Conservation (phyloP, 2,113 vertebrate genomes). For the Euleptes europaea region DNA sequence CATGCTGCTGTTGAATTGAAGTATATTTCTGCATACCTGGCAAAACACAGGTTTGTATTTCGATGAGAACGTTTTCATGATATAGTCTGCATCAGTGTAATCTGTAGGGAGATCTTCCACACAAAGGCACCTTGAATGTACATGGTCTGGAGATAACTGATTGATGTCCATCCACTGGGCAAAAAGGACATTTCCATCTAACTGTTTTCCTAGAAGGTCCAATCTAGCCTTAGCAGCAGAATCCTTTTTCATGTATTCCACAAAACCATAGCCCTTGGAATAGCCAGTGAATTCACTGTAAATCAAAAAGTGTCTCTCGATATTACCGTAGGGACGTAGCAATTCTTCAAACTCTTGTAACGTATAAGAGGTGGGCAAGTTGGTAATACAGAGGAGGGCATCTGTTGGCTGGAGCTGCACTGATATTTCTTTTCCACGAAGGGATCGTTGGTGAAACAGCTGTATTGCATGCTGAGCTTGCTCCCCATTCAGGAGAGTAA, state of each 20-base stretch:
- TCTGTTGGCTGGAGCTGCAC: constrained; percentile 96
- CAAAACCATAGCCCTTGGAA: constrained; percentile 97
- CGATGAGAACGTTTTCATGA: constrained; percentile 86
- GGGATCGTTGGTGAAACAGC: constrained; percentile 86
- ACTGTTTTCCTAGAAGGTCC: constrained; percentile 88
- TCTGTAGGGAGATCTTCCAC: constrained; percentile 88
- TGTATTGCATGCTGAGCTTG: constrained; percentile 94
- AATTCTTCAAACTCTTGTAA: constrained; percentile 91
- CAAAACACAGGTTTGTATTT: constrained; percentile 93
- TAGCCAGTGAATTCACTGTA: constrained; percentile 90
- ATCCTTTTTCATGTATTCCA: constrained; percentile 99
- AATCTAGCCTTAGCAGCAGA: constrained; percentile 92
- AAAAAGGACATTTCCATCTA: constrained; percentile 86
- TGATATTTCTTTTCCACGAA: constrained; percentile 88
- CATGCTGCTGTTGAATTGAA: neutral
- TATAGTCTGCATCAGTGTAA: constrained; percentile 83
- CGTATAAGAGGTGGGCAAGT: constrained; percentile 85
- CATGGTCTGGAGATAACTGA: constrained; percentile 88
- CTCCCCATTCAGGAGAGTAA: constrained; percentile 94
- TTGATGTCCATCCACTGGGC: constrained; percentile 99
- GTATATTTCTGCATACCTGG: constrained; percentile 79
- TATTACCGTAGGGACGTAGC: constrained; percentile 91
- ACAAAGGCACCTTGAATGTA: constrained; percentile 97
- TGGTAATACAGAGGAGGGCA: constrained; percentile 93
- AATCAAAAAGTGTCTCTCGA: constrained; percentile 94